Percentiles rank a stretch among this genome's conserved stretches.
Evolutionary conservation across 2,888 invertebrate species (phyloP).

Genomic region (Agapostemon virescens): DNA sequence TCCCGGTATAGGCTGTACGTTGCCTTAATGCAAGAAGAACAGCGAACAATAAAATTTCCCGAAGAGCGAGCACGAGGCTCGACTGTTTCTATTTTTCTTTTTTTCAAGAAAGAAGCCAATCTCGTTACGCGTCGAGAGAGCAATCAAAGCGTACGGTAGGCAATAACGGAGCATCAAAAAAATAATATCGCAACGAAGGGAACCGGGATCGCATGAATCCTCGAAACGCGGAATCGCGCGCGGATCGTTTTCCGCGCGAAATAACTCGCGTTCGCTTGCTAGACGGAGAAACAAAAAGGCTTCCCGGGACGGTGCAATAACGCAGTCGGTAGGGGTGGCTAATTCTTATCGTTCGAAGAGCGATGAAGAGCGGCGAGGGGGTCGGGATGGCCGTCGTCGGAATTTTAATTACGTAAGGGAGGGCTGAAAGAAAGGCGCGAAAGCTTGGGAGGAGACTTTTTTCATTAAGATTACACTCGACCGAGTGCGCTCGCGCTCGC

Average conservation of each 20-base stretch:
- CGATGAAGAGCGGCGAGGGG: not conserved
- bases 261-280: conserved; percentile 1
- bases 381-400: conserved; percentile 3
- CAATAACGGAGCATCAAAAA: conserved; percentile 2
- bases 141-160: not conserved
- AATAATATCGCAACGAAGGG: not conserved
- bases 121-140: not conserved
- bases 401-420: conserved; percentile 56
- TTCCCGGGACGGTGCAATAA: conserved; percentile 10
- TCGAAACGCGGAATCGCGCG: not conserved
- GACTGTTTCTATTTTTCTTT: not conserved
- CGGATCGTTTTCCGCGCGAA: not conserved
- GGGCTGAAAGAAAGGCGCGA: conserved; percentile 28
- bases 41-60: not conserved
- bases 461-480: conserved; percentile 62
- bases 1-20: no score
- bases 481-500: conserved; percentile 32
- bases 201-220: not conserved
- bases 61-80: not conserved
- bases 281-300: not conserved
- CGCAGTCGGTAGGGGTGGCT: not conserved
- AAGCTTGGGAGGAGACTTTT: conserved; percentile 33
- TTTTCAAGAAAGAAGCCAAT: not conserved
- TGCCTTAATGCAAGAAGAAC: not conserved
- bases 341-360: conserved; percentile 29